These are phyloP conservation scores for Emydocephalus ijimae DNA, from an alignment of 2,113 vertebrate species.

Conservation along the genomic window DNA sequence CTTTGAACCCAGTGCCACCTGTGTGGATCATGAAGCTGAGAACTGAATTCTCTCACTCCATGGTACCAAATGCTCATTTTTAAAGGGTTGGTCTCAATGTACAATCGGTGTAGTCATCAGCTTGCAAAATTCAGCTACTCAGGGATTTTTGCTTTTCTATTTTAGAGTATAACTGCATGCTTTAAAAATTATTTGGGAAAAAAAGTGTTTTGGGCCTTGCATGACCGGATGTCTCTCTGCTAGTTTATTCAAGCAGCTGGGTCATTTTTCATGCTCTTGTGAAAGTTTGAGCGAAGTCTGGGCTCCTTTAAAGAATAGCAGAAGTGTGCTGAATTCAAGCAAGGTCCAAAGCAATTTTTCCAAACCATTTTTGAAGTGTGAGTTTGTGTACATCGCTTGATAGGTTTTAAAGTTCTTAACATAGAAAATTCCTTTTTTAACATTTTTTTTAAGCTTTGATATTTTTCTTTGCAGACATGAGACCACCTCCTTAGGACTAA, in stretches of 20 bases:
- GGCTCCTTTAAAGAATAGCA: background rate
- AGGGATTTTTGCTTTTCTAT: background rate
- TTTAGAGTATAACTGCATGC: background rate
- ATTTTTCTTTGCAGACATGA: slow-evolving; percentile 4
- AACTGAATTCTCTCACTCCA: slow-evolving; percentile 48
- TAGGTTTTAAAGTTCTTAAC: background rate
- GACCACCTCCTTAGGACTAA: slow-evolving; percentile 55
- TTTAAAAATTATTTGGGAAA: background rate
- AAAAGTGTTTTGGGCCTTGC: background rate
- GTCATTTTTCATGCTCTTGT: background rate
- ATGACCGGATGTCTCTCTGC: background rate
- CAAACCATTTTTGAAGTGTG: background rate
- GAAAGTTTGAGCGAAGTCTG: background rate
- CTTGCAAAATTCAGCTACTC: background rate
- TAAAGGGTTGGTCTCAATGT: slow-evolving; percentile 47
- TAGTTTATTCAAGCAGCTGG: background rate
- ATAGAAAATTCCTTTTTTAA: background rate
- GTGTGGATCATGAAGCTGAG: background rate
- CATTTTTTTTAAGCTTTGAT: accelerated
- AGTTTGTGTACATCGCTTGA: accelerated
- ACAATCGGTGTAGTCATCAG: background rate
- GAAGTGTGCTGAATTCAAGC: background rate
- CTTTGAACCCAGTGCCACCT: slow-evolving; percentile 36
- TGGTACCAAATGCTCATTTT: slow-evolving; percentile 19
- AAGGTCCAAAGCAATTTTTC: background rate